phyloP scores from a whole-genome alignment of 2,888 invertebrate species.

The Arrhopalites spinosus region DNA sequence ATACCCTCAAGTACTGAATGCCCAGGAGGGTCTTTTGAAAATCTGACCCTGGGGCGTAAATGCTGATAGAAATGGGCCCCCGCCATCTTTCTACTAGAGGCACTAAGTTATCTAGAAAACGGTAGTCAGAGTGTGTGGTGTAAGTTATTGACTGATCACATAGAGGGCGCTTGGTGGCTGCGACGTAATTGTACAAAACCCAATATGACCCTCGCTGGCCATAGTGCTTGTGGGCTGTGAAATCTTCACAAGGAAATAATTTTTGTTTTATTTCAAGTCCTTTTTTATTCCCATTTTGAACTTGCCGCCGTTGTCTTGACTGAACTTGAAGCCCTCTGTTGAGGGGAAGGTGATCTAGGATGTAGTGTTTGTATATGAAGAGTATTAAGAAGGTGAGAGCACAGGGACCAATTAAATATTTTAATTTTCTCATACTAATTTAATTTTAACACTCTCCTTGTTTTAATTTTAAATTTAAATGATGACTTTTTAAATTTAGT shows the following conservation, averaged over 20 bases:
- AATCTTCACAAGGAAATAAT: background rate
- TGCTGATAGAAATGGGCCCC: constrained; percentile 83
- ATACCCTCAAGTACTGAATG: constrained; percentile 79
- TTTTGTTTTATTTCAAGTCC: too few relatives aligned
- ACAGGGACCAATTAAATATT: too few relatives aligned
- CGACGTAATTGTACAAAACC: background rate
- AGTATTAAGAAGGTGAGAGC: too few relatives aligned
- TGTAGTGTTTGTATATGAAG: too few relatives aligned
- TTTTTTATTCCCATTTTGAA: too few relatives aligned
- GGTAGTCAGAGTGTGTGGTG: constrained; percentile 90
- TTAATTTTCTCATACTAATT: too few relatives aligned
- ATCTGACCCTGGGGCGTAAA: constrained; percentile 86
- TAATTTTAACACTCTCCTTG: too few relatives aligned
- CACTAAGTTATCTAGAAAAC: constrained; percentile 85
- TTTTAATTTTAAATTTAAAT: too few relatives aligned
- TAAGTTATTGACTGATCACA: constrained; percentile 88
- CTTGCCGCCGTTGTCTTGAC: too few relatives aligned
- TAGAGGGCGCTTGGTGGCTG: constrained; percentile 46
- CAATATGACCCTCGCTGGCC: background rate
- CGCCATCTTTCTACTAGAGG: constrained; percentile 84
- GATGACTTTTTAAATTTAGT: too few relatives aligned
- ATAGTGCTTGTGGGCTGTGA: background rate
- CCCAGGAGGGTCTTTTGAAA: constrained; percentile 76
- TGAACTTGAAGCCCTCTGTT: too few relatives aligned
- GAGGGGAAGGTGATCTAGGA: too few relatives aligned